Evolutionary conservation across 2,888 invertebrate genomes (phyloP), one percentile per base, ranked within the genome.

Genomic region (Junonia oenone): DNA sequence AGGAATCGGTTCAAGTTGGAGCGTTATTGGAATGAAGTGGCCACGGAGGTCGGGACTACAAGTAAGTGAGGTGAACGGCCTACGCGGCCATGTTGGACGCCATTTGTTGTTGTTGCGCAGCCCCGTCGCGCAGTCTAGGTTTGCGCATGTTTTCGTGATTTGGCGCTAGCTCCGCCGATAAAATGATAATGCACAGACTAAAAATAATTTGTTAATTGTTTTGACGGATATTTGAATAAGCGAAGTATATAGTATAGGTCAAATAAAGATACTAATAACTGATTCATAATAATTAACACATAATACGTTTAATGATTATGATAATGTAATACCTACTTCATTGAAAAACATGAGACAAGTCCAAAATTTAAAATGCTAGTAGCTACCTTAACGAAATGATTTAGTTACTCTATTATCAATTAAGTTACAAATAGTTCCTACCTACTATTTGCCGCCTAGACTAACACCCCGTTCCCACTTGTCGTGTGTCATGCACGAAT

Each of bases 1-100:
- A 73, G 87, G 66, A 90, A 89, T 71, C 72, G 87, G 53, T 89
- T 86, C 64, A 89, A 87, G 61, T 68, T 87, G 73, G 90, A 88
- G 73, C 74, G 89, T 13, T 90, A 86, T 67, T 90, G 90, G 90
- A 88, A 85, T 61, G 90, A 90, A 67, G 89, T 90, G 14, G 89
- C 89, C 0, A 73, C 82, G 0, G 89, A 89, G 64, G 83, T 90
- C 56, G 90, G 90, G 46, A 83, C 84, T 49, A 81, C 86, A 51
- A 87, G 90, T 90, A 66, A 90, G 88, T 88, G 66, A 71, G 75
- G 77, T 76, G 69, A 75, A 71, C 68, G 79, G 63, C 71, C 74
- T 69, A 60, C 46, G 43, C 68, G 59, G 65, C 68, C 69, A 68
- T 68, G 43, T 67, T 68, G 55, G 40, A 38, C 43, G 43, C 5